phyloP scores from a whole-genome alignment of 1,140 invertebrate genomes.

The Meloidogyne exigua region DNA sequence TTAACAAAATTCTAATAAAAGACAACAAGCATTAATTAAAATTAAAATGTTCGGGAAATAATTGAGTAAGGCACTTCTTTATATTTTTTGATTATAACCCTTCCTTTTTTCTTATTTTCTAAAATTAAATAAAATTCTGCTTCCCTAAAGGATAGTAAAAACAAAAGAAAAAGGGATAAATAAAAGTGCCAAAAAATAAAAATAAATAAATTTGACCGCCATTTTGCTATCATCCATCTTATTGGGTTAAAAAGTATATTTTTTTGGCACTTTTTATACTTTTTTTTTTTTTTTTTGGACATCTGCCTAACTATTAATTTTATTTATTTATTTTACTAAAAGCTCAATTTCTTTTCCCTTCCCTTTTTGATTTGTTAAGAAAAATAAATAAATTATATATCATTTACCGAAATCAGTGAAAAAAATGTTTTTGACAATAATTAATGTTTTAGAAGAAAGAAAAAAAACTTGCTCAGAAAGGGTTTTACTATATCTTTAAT shows the following conservation, averaged over 20 bases:
- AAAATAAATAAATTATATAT: too few relatives aligned
- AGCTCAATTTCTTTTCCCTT: background rate
- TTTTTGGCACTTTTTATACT: background rate
- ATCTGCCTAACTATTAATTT: background rate
- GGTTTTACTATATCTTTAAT: background rate
- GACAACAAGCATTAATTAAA: too few relatives aligned
- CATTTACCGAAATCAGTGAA: background rate
- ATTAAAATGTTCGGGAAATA: too few relatives aligned
- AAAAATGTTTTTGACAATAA: background rate
- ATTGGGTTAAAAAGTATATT: background rate
- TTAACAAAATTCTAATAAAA: too few relatives aligned
- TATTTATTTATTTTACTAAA: background rate
- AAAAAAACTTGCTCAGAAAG: too few relatives aligned
- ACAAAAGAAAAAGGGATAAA: background rate
- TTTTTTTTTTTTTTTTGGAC: background rate
- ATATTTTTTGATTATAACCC: too few relatives aligned
- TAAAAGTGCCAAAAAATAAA: background rate
- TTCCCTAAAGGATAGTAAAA: background rate
- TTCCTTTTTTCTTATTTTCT: background rate
- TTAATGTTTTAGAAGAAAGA: too few relatives aligned
- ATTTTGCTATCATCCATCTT: background rate
- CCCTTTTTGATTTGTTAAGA: background rate
- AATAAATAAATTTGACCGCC: conserved; percentile 2
- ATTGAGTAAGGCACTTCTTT: too few relatives aligned
- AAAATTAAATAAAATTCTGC: background rate